These are phyloP conservation scores for Neogale vison DNA, from an alignment of 2,113 vertebrate species.

Conservation along the genomic window DNA sequence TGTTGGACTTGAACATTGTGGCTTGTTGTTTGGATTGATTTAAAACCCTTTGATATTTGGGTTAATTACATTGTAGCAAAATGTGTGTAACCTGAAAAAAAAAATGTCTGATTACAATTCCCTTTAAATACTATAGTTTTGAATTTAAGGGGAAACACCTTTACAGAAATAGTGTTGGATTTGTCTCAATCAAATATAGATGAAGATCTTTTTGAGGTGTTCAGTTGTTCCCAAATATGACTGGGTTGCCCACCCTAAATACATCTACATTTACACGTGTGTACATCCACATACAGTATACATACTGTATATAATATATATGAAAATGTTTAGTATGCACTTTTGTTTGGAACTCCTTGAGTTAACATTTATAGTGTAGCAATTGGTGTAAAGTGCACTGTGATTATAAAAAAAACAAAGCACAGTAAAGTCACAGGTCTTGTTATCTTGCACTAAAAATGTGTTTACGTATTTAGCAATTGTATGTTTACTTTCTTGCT, in stretches of 20 bases:
- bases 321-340: conserved; percentile 88
- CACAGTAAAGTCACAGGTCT: conserved; percentile 92
- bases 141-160: background rate
- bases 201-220: conserved; percentile 49
- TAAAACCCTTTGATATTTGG: conserved; percentile 75
- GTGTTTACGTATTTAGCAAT: conserved; percentile 91
- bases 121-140: conserved; percentile 39
- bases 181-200: background rate
- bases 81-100: conserved; percentile 39
- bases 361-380: conserved; percentile 88
- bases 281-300: conserved; percentile 80
- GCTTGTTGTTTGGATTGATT: conserved; percentile 54
- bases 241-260: conserved; percentile 70
- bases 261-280: conserved; percentile 58
- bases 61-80: conserved; percentile 48
- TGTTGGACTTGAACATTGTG: conserved; percentile 56
- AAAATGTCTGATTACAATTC: conserved; percentile 25
- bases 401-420: conserved; percentile 90
- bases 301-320: conserved; percentile 87
- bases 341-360: conserved; percentile 86
- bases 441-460: conserved; percentile 92
- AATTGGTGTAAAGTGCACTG: conserved; percentile 92
- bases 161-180: background rate
- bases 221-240: conserved; percentile 66
- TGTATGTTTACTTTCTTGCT: conserved; percentile 89